phyloP scores from a whole-genome alignment of 2,888 invertebrate species.

The Ectemnius lituratus region DNA sequence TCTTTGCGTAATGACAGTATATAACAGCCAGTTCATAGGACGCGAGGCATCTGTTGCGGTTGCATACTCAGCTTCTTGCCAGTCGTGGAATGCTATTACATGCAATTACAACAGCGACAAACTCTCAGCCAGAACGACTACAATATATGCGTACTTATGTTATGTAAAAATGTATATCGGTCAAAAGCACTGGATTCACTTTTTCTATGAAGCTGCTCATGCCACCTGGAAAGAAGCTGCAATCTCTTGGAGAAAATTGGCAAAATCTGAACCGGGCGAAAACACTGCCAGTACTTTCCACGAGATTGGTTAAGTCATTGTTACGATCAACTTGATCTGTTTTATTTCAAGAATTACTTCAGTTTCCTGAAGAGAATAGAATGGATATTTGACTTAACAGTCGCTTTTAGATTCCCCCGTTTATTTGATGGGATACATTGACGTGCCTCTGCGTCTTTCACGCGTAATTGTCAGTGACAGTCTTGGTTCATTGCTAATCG shows the following conservation, averaged over 20 bases:
- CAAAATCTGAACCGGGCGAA: conserved; percentile 1
- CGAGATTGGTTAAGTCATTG: neutral
- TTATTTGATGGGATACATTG: neutral
- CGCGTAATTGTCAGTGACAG: neutral
- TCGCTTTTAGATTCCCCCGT: neutral
- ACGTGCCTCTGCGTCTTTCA: neutral
- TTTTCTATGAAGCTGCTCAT: conserved; percentile 51
- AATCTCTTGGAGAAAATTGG: conserved; percentile 41
- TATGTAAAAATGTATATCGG: neutral
- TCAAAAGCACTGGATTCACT: conserved; percentile 28
- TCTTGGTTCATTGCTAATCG: neutral
- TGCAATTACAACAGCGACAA: conserved; percentile 52
- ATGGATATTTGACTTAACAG: conserved; percentile 22
- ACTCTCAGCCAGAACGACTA: conserved; percentile 52
- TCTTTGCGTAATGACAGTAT: too few relatives aligned
- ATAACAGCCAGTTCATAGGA: too few relatives aligned
- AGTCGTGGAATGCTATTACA: conserved; percentile 45
- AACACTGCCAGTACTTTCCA: neutral
- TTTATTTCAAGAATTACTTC: conserved; percentile 7
- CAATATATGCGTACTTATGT: neutral
- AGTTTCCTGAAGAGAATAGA: conserved; percentile 31
- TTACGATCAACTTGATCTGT: neutral
- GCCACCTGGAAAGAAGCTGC: conserved; percentile 50
- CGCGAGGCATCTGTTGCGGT: conserved; percentile 11
- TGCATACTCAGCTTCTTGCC: conserved; percentile 34